A percentile compares a stretch with the other conserved stretches of the same genome.
Evolutionary conservation across 2,888 invertebrate species (phyloP).

Genomic region (Ectropis crepuscularia): DNA sequence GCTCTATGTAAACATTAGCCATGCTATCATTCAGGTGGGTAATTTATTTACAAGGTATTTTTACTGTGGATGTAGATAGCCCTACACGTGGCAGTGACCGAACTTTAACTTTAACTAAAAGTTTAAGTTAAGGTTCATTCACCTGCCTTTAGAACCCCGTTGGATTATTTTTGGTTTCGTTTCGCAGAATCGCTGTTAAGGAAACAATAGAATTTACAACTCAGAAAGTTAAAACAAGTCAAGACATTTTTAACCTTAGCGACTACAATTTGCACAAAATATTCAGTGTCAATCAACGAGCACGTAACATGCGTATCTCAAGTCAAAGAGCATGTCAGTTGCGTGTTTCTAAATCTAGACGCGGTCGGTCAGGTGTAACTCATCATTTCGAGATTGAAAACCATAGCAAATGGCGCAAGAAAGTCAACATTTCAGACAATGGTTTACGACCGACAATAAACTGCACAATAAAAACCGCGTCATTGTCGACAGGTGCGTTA

Average conservation of each 20-base stretch:
- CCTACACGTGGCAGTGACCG: constrained; percentile 24
- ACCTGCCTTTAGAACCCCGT: constrained; percentile 1
- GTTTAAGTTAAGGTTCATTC: constrained; percentile 14
- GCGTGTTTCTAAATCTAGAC: constrained; percentile 16
- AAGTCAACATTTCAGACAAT: constrained; percentile 57
- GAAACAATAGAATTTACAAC: background rate
- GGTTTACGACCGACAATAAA: constrained; percentile 73
- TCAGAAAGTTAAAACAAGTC: background rate
- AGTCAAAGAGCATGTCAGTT: constrained; percentile 4
- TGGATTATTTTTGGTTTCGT: background rate
- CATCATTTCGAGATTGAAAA: constrained; percentile 32
- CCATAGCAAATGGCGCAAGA: constrained; percentile 45
- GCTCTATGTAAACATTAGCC: constrained; percentile 56
- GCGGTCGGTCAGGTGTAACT: constrained; percentile 17
- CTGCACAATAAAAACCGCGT: constrained; percentile 64
- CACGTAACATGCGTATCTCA: constrained; percentile 1
- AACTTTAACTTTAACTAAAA: constrained; percentile 23
- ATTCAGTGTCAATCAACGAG: background rate
- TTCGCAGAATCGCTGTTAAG: background rate
- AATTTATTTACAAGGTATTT: constrained; percentile 38
- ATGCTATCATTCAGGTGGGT: constrained; percentile 47
- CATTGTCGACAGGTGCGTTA: constrained; percentile 60
- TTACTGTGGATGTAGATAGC: constrained; percentile 27
- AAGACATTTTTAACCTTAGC: background rate
- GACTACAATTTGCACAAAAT: background rate